Base-by-base conservation (phyloP, 1,140 invertebrate genomes). In the Euura saliciscinereae region DNA sequence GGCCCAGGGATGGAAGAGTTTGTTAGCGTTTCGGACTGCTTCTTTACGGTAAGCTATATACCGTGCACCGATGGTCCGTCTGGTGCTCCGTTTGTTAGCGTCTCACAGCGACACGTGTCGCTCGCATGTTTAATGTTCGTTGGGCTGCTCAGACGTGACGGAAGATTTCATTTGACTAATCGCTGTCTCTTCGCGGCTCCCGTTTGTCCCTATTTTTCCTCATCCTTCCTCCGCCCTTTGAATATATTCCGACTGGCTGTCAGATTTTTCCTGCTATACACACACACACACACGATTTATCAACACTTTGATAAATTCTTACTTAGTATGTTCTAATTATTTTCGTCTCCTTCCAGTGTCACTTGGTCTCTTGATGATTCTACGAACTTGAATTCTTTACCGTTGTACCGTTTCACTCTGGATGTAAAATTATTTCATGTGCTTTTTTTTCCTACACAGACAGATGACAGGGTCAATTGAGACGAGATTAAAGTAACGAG, bases 81-180 rank as follows among this genome's bases (percentile, higher is more conserved):
- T 59, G 8, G 51, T 59, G 51, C 51, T n/a, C 8, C 3, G 51
- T 59, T 59, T 59, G 51, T 59, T 59, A 59, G 51, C 51, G 51
- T 8, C 51, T 8, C 51, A 59, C 13, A 8, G 51, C 51, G 51
- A 59, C 51, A 59, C 51, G 51, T 59, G 51, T 59, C 51, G 51
- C 51, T 59, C 51, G 51, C 51, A 59, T 59, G 51, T 59, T 51
- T 59, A 59, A 59, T 59, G 51, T 59, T 6, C 3, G 51, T n/a
- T 59, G 51, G 51, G 51, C 51, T 59, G 51, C 51, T 59, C 51
- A 59, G 51, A 59, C 51, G 51, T 59, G 51, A 59, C 51, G 51
- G 51, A 59, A 59, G 51, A 59, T 59, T 59, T 59, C 51, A 59
- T 59, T 59, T 59, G 51, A 59, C 51, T 59, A 59, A 59, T 59